Conservation (phyloP, 2,888 invertebrate species). For the Melanotus villosus region DNA sequence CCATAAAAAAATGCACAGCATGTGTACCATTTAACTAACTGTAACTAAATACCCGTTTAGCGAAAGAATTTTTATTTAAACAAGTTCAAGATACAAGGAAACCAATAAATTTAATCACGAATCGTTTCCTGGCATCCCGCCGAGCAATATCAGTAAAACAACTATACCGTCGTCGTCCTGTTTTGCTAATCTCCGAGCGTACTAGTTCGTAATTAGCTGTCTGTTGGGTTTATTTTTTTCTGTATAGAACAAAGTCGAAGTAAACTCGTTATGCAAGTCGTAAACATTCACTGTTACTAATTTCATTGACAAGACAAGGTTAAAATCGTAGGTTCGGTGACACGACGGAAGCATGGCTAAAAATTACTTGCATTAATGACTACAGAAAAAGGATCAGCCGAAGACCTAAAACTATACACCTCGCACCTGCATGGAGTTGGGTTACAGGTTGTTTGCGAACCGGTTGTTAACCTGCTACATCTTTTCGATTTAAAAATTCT, state of each 20-base stretch:
- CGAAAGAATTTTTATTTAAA: not conserved
- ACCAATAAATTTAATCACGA: conserved; percentile 1
- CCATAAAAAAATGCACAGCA: too few species aligned
- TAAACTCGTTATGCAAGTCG: conserved; percentile 23
- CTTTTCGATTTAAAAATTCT: conserved; percentile 24
- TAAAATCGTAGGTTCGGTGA: conserved; percentile 20
- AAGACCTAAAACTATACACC: conserved; percentile 25
- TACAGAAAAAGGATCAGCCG: conserved; percentile 12
- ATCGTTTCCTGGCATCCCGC: not conserved
- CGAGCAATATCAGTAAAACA: not conserved
- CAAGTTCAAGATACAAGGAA: not conserved
- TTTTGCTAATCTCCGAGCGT: too few species aligned
- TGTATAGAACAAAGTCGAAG: too few species aligned
- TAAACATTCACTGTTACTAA: conserved; percentile 16
- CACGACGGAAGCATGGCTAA: conserved; percentile 9
- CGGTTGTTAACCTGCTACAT: conserved; percentile 23
- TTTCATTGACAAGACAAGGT: conserved; percentile 34
- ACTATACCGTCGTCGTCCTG: too few species aligned
- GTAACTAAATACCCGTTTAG: not conserved
- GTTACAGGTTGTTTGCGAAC: conserved; percentile 18
- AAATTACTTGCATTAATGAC: not conserved
- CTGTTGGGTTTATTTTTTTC: too few species aligned
- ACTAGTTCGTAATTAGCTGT: not conserved
- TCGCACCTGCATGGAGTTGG: conserved; percentile 14
- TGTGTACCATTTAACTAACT: not conserved